Evolutionary conservation across 2,797 vertebrate genomes (phyloP), one percentile per base, ranked within the genome.

Genomic region (Cephalopachus bancanus): DNA sequence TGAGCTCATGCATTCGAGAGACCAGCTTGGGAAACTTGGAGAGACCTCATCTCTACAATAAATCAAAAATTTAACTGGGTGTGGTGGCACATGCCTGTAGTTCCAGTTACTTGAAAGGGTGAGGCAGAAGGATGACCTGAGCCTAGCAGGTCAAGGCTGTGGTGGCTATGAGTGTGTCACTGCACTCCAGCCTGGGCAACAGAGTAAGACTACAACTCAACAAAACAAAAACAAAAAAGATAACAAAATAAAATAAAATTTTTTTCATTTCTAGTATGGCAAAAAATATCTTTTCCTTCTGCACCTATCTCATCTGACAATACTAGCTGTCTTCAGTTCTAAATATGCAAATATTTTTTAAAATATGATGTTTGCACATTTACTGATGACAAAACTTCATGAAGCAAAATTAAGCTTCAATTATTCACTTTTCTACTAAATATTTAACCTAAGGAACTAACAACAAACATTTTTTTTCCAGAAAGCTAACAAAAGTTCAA

Each of bases 371-470:
- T 83, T 83, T 65, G 74, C n/a, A 89, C 6, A 93, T n/a, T 75
- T n/a, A 84, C 11, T 93, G 14, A 65, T 59, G n/a, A 53, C 33
- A 89, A 94, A 94, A 57, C 20, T 37, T 64, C 37, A 72, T 59
- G 51, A 72, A 84, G 72, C 57, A 96, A 87, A 94, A 86, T 87
- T 14, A 62, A 51, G 30, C 59, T 80, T 72, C 30, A 64, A 55
- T 93, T 89, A 85, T 62, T 85, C 20, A 78, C 55, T 93, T 93
- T 76, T 37, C 57, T 90, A 86, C n/a, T 86, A 85, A 85, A 62
- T 49, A 93, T 33, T 93, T 95, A 85, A 74, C 44, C 44, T 44
- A 93, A 89, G n/a, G 28, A 67, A 74, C 26, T 84, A 80, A 51
- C 33, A 55, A 93, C 33, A 22, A 83, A 65, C 62, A n/a, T 60